These are phyloP conservation scores for Cettia cetti DNA, from an alignment of 2,113 vertebrate genomes.

Conservation along the genomic window DNA sequence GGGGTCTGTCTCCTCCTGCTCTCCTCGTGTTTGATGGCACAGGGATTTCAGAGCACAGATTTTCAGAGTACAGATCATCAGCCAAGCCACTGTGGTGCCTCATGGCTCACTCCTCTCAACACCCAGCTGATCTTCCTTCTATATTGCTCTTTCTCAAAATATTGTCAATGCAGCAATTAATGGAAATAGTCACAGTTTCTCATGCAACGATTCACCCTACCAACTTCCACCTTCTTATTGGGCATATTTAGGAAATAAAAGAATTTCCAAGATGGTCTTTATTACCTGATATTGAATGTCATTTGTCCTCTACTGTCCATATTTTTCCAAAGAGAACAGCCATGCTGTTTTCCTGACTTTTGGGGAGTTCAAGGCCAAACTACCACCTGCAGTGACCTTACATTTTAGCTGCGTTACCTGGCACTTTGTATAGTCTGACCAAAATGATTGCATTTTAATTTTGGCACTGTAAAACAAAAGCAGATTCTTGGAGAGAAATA, in stretches of 20 bases:
- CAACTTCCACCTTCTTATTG: background rate
- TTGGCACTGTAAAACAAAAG: background rate
- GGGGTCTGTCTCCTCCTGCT: background rate
- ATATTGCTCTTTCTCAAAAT: background rate
- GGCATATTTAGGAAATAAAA: background rate
- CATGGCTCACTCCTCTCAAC: background rate
- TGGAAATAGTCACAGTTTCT: background rate
- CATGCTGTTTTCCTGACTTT: background rate
- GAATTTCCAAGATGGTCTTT: background rate
- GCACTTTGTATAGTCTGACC: background rate
- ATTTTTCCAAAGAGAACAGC: background rate
- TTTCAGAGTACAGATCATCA: background rate
- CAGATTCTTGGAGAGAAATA: background rate
- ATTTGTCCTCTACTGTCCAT: background rate
- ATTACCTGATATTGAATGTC: background rate
- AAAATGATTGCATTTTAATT: background rate
- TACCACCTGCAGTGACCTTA: background rate
- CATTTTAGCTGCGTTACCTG: background rate
- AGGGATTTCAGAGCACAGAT: background rate
- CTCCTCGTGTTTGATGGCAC: background rate
- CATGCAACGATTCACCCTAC: background rate
- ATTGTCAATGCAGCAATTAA: background rate
- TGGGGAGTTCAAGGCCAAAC: background rate
- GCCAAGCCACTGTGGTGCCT: accelerated
- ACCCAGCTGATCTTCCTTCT: background rate